Evolutionary conservation across 2,113 vertebrate genomes (phyloP), one percentile per base, ranked within the genome.

Genomic region (Halichoeres trimaculatus): DNA sequence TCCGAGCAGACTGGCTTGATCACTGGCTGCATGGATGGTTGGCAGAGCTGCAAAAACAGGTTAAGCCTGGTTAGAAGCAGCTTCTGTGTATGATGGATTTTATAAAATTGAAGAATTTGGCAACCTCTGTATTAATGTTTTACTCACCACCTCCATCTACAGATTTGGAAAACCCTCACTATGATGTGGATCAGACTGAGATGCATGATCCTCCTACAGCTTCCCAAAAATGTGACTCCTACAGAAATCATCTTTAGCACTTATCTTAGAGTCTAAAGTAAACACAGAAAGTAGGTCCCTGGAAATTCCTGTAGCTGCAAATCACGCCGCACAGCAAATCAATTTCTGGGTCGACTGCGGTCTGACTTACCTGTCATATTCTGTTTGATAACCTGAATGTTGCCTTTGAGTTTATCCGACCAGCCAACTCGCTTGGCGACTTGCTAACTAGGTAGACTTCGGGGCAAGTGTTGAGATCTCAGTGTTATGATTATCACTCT

Each of bases 401-500:
- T 59, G 69, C 41, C 30, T 64, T 22, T 47, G 59, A 61, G 55
- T 63, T 50, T 2, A 60, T 43, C 9, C 70, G 74, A 70, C 68
- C 60, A 54, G 24, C 23, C 34, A 34, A 48, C 64, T 65, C 35
- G 60, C 47, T 45, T 17, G 3, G 23, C 48, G 38, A 63, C 50
- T 24, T 23, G 36, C 36, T 65, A 48, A 78, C 56, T 68, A 34
- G 23, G 38, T 38, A 30, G 26, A 61, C 34, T 5, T 17, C 20
- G 48, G 53, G 48, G 68, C 10, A 1, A 45, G 11, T 24, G 14
- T 17, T 61, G 69, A 43, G 51, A 54, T 70, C 40, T 23, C 55
- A 12, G 58, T 54, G 56, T 67, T 54, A 65, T 57, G 70, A 78
- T 89, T 85, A 73, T 81, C 79, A 57, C 76, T 60, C 62, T 82